Conservation (phyloP, 2,113 vertebrate species). For the Entelurus aequoreus region DNA sequence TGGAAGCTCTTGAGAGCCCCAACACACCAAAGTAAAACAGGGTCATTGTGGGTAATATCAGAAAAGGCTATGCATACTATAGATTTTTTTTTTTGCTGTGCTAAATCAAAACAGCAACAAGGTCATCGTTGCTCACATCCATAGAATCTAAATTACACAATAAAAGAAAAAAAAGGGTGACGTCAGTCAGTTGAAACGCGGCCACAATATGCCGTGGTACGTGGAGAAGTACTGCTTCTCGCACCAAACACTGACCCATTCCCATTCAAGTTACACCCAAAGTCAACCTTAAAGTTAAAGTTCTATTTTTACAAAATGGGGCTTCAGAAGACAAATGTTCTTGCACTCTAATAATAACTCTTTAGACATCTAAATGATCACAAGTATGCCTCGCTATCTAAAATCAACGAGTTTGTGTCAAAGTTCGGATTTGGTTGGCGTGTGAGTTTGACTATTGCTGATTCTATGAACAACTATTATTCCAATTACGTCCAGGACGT, state of each 20-base stretch:
- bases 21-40: neutral
- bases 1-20: neutral
- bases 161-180: neutral
- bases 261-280: neutral
- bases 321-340: neutral
- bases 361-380: neutral
- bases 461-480: too few species aligned
- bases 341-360: too few species aligned
- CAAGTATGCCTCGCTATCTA: neutral
- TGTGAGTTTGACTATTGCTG: too few species aligned
- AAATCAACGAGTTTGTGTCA: neutral
- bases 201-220: neutral
- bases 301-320: neutral
- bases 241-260: too few species aligned
- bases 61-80: slow-evolving; percentile 3
- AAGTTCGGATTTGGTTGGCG: too few species aligned
- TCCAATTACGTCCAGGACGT: neutral
- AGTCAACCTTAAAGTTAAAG: neutral
- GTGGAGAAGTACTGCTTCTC: neutral
- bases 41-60: neutral
- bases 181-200: neutral
- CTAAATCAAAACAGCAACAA: neutral
- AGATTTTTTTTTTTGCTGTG: neutral
- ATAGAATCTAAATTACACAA: neutral
- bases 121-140: neutral